Percentiles rank a stretch among this genome's conserved stretches.
Conservation (phyloP, 53 echinoderm and acorn worm genomes). For the Apostichopus leukothele region DNA sequence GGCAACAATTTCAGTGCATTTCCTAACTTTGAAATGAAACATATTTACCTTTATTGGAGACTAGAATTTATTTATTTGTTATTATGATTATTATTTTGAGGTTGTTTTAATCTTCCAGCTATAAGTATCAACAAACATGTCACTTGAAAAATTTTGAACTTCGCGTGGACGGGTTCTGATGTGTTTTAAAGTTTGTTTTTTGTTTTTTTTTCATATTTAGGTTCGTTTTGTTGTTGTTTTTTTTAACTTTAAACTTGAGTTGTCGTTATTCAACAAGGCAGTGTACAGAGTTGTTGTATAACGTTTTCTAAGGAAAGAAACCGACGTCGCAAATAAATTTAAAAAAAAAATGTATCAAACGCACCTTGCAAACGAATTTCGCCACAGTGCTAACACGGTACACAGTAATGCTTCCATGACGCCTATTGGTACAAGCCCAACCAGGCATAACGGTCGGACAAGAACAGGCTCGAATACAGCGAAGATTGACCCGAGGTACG, state of each 20-base stretch:
- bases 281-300: too few species aligned
- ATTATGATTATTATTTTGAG: too few species aligned
- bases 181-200: neutral
- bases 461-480: constrained; percentile 32
- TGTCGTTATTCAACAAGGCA: too few species aligned
- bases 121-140: constrained; percentile 3
- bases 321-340: too few species aligned
- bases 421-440: constrained; percentile 9
- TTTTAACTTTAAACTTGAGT: neutral
- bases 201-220: neutral
- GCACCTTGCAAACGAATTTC: constrained; percentile 8
- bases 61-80: too few species aligned
- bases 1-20: too few species aligned
- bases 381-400: constrained; percentile 10
- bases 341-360: neutral
- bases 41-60: too few species aligned
- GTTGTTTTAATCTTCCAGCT: neutral
- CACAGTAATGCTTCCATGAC: neutral
- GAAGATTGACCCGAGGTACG: constrained; percentile 67
- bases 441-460: constrained; percentile 17
- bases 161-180: neutral
- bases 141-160: neutral
- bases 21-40: too few species aligned
- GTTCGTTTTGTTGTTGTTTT: neutral
- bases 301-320: too few species aligned